Conservation (phyloP, 2,888 invertebrate genomes). For the Torymus aiolomorphi region DNA sequence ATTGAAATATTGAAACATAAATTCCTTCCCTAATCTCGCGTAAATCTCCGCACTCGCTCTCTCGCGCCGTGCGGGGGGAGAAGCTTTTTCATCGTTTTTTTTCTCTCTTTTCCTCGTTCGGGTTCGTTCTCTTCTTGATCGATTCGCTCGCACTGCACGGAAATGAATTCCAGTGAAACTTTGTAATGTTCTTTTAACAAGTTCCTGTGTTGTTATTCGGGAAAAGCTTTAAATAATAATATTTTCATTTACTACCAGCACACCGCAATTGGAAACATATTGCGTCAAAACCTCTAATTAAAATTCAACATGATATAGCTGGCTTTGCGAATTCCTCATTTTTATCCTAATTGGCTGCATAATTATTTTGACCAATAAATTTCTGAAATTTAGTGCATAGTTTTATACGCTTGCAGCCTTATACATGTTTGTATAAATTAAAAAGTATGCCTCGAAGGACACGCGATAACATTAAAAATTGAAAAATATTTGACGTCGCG, state of each 20-base stretch:
- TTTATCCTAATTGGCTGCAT: no score
- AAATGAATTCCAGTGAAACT: conserved; percentile 38
- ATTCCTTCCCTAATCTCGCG: conserved; percentile 52
- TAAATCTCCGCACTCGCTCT: conserved; percentile 36
- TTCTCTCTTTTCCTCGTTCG: neutral
- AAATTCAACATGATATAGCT: no score
- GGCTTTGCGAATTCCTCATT: neutral
- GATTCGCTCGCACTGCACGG: conserved; percentile 14
- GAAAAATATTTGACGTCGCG: neutral
- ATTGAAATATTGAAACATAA: conserved; percentile 55
- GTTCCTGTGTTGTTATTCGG: neutral
- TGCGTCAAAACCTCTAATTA: no score
- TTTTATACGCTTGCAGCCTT: no score
- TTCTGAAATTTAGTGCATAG: no score
- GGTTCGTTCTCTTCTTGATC: conserved; percentile 25
- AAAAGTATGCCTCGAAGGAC: no score
- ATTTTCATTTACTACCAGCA: no score
- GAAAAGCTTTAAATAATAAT: no score
- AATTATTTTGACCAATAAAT: no score
- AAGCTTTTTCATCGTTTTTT: conserved; percentile 33
- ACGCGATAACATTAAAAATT: neutral
- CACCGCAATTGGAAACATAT: no score
- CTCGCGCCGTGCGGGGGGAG: neutral
- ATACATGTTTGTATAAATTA: no score
- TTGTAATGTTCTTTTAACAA: conserved; percentile 37